These are phyloP conservation scores for Hippocampus guttulatus DNA, from an alignment of 2,113 vertebrate species.

Conservation along the genomic window DNA sequence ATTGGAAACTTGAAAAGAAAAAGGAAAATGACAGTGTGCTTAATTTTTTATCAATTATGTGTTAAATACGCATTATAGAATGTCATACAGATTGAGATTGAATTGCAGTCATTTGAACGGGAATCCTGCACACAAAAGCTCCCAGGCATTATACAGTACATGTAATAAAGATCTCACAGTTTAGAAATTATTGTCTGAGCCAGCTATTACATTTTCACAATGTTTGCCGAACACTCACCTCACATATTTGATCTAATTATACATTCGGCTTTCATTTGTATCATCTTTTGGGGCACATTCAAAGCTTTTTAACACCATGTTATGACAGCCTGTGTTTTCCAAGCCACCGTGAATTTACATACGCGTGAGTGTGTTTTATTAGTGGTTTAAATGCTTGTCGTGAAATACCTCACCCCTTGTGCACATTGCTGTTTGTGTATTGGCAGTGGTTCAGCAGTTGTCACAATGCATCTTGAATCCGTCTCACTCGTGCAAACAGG, in stretches of 20 bases:
- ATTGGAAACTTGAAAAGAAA: not conserved
- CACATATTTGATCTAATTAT: constrained; percentile 7
- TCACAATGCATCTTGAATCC: constrained; percentile 21
- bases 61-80: not conserved
- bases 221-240: not conserved
- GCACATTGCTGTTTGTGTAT: constrained; percentile 15
- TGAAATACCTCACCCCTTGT: constrained; percentile 19
- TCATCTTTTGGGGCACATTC: constrained; percentile 9
- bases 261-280: constrained; percentile 6
- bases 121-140: not conserved
- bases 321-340: constrained; percentile 20
- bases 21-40: not conserved
- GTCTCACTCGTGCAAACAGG: constrained; percentile 22
- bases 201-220: not conserved
- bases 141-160: not conserved
- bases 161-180: not conserved
- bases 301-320: not conserved
- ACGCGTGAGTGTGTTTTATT: constrained; percentile 40
- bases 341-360: constrained; percentile 38
- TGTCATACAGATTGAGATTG: not conserved
- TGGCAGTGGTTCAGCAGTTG: constrained; percentile 28
- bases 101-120: not conserved
- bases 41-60: not conserved
- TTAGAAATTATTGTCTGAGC: not conserved
- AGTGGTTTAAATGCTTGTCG: constrained; percentile 34